phyloP scores from a whole-genome alignment of 2,888 invertebrate species.

The Amphimallon solstitiale region DNA sequence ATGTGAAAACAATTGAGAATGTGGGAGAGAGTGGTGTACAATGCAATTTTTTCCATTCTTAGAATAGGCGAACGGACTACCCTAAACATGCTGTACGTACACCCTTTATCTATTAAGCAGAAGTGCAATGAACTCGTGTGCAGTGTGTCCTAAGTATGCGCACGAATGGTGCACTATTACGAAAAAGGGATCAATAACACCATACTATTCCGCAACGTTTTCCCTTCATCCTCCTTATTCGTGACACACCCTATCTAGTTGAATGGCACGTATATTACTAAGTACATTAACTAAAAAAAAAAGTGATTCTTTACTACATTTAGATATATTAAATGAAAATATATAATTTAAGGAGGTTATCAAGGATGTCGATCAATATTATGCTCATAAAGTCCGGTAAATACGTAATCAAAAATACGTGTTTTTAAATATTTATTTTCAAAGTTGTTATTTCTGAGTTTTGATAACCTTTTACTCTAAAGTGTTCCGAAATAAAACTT shows the following conservation, averaged over 20 bases:
- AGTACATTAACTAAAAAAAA: neutral
- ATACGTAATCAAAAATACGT: too few species aligned
- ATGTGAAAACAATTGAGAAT: too few species aligned
- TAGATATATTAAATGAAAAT: too few species aligned
- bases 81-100: neutral
- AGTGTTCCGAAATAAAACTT: too few species aligned
- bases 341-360: too few species aligned
- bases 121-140: conserved; percentile 28
- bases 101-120: conserved; percentile 15
- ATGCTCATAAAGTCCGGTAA: too few species aligned
- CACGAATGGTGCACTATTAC: conserved; percentile 25
- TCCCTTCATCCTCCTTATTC: conserved; percentile 1
- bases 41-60: neutral
- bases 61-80: neutral
- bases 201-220: conserved; percentile 26
- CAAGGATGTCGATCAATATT: too few species aligned
- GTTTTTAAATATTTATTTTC: too few species aligned
- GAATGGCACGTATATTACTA: conserved; percentile 15
- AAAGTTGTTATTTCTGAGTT: too few species aligned
- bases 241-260: conserved; percentile 22
- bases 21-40: neutral
- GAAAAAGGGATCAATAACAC: conserved; percentile 25
- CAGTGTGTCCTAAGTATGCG: conserved; percentile 28
- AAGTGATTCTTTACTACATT: too few species aligned
- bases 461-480: too few species aligned